A percentile compares a stretch with the other conserved stretches of the same genome.
phyloP scores from a whole-genome alignment of 1,140 invertebrate genomes.

The Drosophila sucinea region DNA sequence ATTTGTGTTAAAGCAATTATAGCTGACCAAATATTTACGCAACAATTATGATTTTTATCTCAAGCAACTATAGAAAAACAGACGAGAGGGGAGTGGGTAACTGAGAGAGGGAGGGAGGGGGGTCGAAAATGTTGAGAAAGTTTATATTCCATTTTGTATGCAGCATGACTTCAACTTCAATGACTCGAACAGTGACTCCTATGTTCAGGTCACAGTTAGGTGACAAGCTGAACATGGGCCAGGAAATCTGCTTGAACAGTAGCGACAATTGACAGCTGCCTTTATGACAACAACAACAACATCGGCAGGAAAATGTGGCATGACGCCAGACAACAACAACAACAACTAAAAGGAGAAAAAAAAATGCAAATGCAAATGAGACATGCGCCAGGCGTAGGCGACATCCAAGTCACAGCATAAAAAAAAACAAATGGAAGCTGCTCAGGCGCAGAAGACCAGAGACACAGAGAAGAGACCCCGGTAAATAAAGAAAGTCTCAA shows the following conservation, averaged over 20 bases:
- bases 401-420: constrained; percentile 32
- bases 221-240: constrained; percentile 25
- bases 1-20: constrained; percentile 75
- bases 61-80: constrained; percentile 1
- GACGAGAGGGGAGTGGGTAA: neutral
- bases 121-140: neutral
- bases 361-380: constrained; percentile 62
- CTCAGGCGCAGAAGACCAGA: neutral
- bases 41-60: constrained; percentile 76
- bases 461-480: constrained; percentile 3
- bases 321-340: constrained; percentile 58
- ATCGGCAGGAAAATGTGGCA: constrained; percentile 56
- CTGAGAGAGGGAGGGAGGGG: neutral
- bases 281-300: constrained; percentile 57
- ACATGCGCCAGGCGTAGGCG: constrained; percentile 68
- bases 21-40: constrained; percentile 76
- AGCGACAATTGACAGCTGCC: constrained; percentile 62
- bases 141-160: neutral
- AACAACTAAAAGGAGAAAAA: neutral
- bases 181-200: neutral
- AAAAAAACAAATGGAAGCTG: constrained; percentile 1
- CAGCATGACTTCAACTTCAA: constrained; percentile 10
- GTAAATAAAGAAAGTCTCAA: constrained; percentile 43
- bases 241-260: constrained; percentile 45
- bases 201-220: constrained; percentile 22